Evolutionary conservation across 2,888 invertebrate species (phyloP), one percentile per base, ranked within the genome.

Genomic region (Drosophila fungiperda): DNA sequence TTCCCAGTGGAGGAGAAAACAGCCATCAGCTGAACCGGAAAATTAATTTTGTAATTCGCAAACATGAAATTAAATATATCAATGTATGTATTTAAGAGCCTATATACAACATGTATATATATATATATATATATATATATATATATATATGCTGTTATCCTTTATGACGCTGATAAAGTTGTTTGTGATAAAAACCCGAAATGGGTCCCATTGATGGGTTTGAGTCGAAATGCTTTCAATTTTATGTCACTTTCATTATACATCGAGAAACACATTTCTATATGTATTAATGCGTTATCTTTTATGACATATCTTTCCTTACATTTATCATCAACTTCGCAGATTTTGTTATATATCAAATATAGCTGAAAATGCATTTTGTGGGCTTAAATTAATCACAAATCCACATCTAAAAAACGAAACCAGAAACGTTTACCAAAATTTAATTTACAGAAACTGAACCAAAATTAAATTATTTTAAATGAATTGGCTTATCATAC

Each of bases 151-250:
- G 15, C 3, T 57, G 26, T 35, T 48, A 49, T 49, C 15, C 63
- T 60, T 85, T 88, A 85, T 87, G 73, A 42, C 45, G 70, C 80
- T 72, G 80, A 82, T 86, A 89, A 87, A 82, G 59, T 75, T 80
- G 52, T 72, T 68, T 53, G 54, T n/a, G 40, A 58, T 78, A 53
- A 69, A 66, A 60, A 3, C 23, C 3, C 3, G 32, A 60, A 64
- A 52, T 49, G 23, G n/a, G 12, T 49, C 29, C 59, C n/a, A 53
- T n/a, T 71, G 15, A 32, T 50, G 15, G 35, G 12, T 12, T 63
- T 20, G 5, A 17, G 15, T 9, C 52, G 42, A 12, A 33, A 50
- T 40, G 33, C 8, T 52, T 9, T 9, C 9, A 26, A 57, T 60
- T 75, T 83, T 55, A 76, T 75, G 69, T 33, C 42, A 54, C 68